Evolutionary conservation across 2,888 invertebrate genomes (phyloP).

Genomic region (Drosophila longiperda): DNA sequence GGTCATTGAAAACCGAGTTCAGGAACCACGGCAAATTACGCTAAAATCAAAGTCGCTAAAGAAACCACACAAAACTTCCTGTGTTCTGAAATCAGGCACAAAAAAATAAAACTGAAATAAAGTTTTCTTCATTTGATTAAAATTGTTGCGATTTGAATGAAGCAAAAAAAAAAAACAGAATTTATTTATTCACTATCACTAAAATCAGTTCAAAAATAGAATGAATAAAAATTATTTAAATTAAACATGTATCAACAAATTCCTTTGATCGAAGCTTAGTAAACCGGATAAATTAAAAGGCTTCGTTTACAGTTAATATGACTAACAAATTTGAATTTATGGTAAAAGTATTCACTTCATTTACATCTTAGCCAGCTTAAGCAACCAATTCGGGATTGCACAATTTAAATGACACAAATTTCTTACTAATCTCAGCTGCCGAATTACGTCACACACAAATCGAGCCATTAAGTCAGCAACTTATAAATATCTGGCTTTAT

Average conservation of each 20-base stretch:
- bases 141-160: neutral
- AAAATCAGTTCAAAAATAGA: neutral
- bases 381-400: conserved; percentile 36
- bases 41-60: conserved; percentile 27
- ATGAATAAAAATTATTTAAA: neutral
- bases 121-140: conserved; percentile 23
- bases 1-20: conserved; percentile 29
- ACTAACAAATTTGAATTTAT: neutral
- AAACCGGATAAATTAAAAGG: neutral
- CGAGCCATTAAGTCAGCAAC: conserved; percentile 51
- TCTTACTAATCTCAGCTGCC: conserved; percentile 65
- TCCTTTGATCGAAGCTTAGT: neutral
- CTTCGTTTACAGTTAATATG: neutral
- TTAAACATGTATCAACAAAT: neutral
- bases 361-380: conserved; percentile 3
- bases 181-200: neutral
- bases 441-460: conserved; percentile 70
- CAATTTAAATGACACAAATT: conserved; percentile 47
- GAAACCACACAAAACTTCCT: conserved; percentile 60
- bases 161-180: neutral
- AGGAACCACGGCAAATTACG: conserved; percentile 69
- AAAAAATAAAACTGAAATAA: conserved; percentile 12
- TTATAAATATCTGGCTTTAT: conserved; percentile 13
- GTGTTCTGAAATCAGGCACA: conserved; percentile 19
- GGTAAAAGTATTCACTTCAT: neutral